A percentile compares a stretch with the other conserved stretches of the same genome.
Evolutionary conservation across 2,797 vertebrate genomes (phyloP).

Genomic region (Poecilia picta): DNA sequence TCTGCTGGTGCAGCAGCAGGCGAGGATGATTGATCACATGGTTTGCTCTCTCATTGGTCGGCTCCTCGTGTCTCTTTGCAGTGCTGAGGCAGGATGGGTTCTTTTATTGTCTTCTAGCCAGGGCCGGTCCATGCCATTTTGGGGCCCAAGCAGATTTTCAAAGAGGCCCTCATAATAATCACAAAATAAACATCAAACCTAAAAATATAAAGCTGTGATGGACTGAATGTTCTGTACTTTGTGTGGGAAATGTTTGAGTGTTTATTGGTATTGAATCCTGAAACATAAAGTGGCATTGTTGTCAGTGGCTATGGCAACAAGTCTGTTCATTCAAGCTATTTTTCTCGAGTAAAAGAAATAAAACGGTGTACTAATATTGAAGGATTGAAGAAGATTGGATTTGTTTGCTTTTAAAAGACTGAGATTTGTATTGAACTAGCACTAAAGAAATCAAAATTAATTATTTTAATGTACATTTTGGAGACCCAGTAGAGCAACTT

Average conservation of each 20-base stretch:
- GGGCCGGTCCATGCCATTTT: too few species aligned
- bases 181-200: too few species aligned
- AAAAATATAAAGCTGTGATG: too few species aligned
- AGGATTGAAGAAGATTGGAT: neutral
- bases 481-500: neutral
- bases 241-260: too few species aligned
- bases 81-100: constrained; percentile 32
- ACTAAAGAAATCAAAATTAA: neutral
- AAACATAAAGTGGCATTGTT: too few species aligned
- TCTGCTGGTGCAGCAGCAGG: constrained; percentile 38
- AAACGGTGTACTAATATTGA: neutral
- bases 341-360: too few species aligned
- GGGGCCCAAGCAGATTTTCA: too few species aligned
- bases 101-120: constrained; percentile 36
- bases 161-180: too few species aligned
- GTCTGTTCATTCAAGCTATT: too few species aligned
- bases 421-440: neutral
- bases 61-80: constrained; percentile 24
- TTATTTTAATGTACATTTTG: neutral
- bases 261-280: too few species aligned
- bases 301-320: too few species aligned
- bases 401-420: neutral
- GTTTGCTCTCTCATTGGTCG: constrained; percentile 40
- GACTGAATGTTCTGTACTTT: too few species aligned
- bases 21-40: constrained; percentile 64